These are phyloP conservation scores for Vulpes vulpes DNA, from an alignment of 2,113 vertebrate genomes.

Conservation along the genomic window DNA sequence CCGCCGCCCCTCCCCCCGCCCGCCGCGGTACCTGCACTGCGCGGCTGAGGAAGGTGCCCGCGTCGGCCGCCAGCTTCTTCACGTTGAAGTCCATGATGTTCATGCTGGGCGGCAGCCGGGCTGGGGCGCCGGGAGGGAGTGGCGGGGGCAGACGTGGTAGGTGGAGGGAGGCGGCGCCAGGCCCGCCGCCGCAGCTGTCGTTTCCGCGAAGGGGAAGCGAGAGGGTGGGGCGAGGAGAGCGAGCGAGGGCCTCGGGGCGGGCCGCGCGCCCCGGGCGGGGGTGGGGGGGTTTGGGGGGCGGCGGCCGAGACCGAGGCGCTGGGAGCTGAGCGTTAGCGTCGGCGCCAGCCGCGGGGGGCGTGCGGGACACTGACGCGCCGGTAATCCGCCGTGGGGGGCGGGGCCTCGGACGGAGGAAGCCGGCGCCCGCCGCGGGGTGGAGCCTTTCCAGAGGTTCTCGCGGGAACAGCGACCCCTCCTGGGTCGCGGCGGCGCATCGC, in stretches of 20 bases:
- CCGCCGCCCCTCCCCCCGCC: neutral
- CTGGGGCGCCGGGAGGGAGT: neutral
- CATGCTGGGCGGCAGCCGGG: slow-evolving; percentile 68
- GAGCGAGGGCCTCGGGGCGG: neutral
- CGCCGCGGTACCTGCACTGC: slow-evolving; percentile 92
- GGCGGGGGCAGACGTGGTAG: slow-evolving; percentile 69
- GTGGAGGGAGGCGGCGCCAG: slow-evolving; percentile 75
- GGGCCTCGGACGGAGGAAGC: accelerated
- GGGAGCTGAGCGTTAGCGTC: neutral
- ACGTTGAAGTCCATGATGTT: slow-evolving; percentile 96
- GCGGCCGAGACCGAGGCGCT: neutral
- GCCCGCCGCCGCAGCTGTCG: slow-evolving; percentile 76
- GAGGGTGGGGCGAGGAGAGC: neutral
- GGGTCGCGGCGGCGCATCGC: neutral
- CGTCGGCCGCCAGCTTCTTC: slow-evolving; percentile 96
- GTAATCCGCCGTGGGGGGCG: accelerated
- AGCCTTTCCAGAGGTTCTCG: neutral
- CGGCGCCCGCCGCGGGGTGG: neutral
- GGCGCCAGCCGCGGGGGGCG: accelerated
- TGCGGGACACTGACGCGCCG: accelerated
- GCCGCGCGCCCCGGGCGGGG: neutral
- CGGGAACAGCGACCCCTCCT: slow-evolving; percentile 73
- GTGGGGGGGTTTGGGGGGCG: neutral
- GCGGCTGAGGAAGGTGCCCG: slow-evolving; percentile 96
- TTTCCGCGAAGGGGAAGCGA: slow-evolving; percentile 59